Percentiles rank a stretch among this genome's conserved stretches.
Evolutionary conservation across 1,140 invertebrate genomes (phyloP).

Genomic region (Hetaerina americana): DNA sequence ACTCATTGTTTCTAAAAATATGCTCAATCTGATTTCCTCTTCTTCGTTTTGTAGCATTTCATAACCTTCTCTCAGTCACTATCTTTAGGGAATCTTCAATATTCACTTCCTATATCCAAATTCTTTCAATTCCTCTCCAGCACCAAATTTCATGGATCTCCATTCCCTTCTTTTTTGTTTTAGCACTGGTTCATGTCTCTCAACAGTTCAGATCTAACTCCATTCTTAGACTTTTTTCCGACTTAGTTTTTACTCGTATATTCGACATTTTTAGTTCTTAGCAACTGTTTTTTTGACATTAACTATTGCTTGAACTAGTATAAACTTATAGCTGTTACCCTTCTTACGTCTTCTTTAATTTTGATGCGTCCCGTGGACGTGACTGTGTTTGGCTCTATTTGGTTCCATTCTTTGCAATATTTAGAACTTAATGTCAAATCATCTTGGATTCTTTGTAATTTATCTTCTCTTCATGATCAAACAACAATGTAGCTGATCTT

Average conservation of each 20-base stretch:
- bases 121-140: not conserved
- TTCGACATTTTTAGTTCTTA: not conserved
- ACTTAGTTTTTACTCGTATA: not conserved
- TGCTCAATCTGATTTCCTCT: not conserved
- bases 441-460: too few relatives aligned
- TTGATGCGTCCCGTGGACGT: not conserved
- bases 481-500: too few relatives aligned
- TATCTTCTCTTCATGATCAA: too few relatives aligned
- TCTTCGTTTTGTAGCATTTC: not conserved
- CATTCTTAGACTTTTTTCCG: not conserved
- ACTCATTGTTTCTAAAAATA: not conserved
- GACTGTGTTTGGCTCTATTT: not conserved
- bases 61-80: not conserved
- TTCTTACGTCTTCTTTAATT: not conserved
- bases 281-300: not conserved
- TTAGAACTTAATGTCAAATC: not conserved
- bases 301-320: not conserved
- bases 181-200: not conserved
- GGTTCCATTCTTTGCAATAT: not conserved
- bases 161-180: not conserved
- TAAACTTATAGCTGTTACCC: not conserved
- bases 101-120: not conserved
- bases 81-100: not conserved
- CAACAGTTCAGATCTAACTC: not conserved
- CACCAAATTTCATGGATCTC: not conserved